phyloP scores from a whole-genome alignment of 1,140 invertebrate species.

The Linepithema humile region DNA sequence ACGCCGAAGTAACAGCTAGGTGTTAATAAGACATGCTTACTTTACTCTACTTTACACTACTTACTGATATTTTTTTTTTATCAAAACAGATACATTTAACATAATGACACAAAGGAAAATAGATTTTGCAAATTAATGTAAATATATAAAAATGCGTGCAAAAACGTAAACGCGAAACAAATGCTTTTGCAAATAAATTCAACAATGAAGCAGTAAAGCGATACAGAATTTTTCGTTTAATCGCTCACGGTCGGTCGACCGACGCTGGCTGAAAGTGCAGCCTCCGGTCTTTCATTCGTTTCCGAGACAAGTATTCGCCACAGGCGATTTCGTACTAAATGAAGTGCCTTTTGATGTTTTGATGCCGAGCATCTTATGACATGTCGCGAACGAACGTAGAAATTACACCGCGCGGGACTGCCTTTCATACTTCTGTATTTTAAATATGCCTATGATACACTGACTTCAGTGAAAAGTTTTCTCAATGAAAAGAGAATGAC shows the following conservation, averaged over 20 bases:
- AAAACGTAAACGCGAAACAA: background rate
- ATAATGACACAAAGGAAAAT: background rate
- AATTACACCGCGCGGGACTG: background rate
- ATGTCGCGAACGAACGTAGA: background rate
- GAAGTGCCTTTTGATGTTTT: constrained; percentile 33
- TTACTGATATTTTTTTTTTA: background rate
- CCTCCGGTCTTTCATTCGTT: constrained; percentile 20
- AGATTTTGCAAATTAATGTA: background rate
- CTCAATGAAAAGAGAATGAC: background rate
- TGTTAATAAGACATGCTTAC: too few relatives aligned
- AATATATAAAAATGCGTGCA: background rate
- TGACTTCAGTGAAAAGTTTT: background rate
- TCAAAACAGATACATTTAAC: background rate
- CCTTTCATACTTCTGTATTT: background rate
- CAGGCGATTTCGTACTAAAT: constrained; percentile 13
- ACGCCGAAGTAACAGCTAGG: background rate
- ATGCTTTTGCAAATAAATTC: background rate
- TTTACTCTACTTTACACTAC: background rate
- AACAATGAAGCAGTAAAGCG: background rate
- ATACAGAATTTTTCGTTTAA: constrained; percentile 19
- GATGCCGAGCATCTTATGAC: background rate
- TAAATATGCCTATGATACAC: background rate
- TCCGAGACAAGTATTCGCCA: background rate
- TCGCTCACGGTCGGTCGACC: constrained; percentile 18
- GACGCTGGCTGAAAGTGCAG: constrained; percentile 14